phyloP scores from a whole-genome alignment of 2,797 vertebrate species.

The Pangasius larnaudii region DNA sequence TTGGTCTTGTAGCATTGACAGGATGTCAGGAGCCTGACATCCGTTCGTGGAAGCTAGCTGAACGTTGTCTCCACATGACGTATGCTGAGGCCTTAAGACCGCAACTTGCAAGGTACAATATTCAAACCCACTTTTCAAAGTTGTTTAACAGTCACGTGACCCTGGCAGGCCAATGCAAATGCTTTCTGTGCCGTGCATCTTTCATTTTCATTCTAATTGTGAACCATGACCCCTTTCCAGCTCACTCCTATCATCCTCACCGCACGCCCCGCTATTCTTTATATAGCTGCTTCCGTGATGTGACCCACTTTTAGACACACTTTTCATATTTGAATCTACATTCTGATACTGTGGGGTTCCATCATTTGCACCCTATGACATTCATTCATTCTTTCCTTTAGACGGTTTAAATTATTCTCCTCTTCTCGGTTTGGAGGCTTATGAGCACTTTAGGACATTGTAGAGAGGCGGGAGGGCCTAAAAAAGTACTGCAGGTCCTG shows the following conservation, averaged over 20 bases:
- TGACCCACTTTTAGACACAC: constrained; percentile 14
- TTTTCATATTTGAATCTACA: not conserved
- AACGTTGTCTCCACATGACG: not conserved
- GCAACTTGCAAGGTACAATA: too few species aligned
- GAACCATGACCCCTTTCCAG: not conserved
- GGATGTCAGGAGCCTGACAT: not conserved
- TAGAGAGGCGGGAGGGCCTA: not conserved
- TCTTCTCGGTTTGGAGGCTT: not conserved
- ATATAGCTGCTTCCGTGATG: constrained; percentile 16
- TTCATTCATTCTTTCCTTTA: constrained; percentile 9
- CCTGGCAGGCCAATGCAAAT: not conserved
- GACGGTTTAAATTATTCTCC: not conserved
- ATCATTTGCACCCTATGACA: not conserved
- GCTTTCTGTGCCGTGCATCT: not conserved
- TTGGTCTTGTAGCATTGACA: not conserved
- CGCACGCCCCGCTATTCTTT: not conserved
- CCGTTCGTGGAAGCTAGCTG: not conserved
- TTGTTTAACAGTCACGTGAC: constrained; percentile 7
- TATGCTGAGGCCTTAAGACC: not conserved
- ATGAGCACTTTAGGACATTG: not conserved
- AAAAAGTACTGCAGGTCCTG: not conserved
- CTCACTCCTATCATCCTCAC: constrained; percentile 3
- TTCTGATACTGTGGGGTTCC: not conserved
- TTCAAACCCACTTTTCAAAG: not conserved
- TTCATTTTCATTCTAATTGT: constrained; percentile 13